phyloP scores from a whole-genome alignment of 2,113 vertebrate species.

The Oncorhynchus gorbuscha region DNA sequence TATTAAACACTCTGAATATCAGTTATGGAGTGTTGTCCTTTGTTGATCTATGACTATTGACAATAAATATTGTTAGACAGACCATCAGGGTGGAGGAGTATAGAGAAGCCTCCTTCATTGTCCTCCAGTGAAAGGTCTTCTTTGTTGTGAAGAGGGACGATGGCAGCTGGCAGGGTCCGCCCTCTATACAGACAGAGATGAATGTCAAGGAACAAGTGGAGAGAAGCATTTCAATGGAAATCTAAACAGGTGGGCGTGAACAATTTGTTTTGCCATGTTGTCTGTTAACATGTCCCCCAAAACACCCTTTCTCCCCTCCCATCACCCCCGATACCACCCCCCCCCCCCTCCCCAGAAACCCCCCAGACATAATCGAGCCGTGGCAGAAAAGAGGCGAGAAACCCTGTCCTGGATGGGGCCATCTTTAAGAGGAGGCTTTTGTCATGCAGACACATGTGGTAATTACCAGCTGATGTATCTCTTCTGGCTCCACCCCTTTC shows the following conservation, averaged over 20 bases:
- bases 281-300: conserved; percentile 79
- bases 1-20: too few species aligned
- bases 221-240: conserved; percentile 78
- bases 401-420: conserved; percentile 35
- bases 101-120: conserved; percentile 76
- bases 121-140: conserved; percentile 74
- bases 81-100: conserved; percentile 58
- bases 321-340: conserved; percentile 40
- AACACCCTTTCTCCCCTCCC: conserved; percentile 59
- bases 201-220: conserved; percentile 77
- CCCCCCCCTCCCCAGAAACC: conserved; percentile 37
- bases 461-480: conserved; percentile 83
- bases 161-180: conserved; percentile 82
- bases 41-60: conserved; percentile 70
- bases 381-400: conserved; percentile 14
- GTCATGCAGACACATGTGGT: conserved; percentile 81
- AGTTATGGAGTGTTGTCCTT: conserved; percentile 57
- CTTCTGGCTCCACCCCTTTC: conserved; percentile 42
- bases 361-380: conserved; percentile 67
- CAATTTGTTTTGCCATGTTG: conserved; percentile 85
- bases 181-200: conserved; percentile 74
- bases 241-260: conserved; percentile 83
- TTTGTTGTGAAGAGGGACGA: conserved; percentile 73
- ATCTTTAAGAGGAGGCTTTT: conserved; percentile 69
- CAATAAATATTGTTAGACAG: conserved; percentile 63